Evolutionary conservation across 2,797 vertebrate genomes (phyloP).

Genomic region (Protonibea diacanthus): DNA sequence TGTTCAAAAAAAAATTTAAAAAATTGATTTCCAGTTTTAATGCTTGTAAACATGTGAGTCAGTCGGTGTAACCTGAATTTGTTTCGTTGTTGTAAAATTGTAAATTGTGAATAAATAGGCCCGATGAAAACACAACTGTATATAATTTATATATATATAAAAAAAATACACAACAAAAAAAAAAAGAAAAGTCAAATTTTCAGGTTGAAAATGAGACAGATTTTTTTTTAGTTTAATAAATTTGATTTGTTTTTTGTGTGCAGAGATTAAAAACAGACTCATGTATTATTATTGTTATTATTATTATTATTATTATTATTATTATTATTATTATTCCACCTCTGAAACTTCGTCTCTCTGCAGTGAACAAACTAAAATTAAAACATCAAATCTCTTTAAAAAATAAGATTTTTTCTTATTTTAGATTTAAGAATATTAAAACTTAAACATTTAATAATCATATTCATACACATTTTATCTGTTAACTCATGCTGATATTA

Average conservation of each 20-base stretch:
- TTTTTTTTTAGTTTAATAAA: constrained; percentile 84
- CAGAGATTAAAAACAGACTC: too few relatives aligned
- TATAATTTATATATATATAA: constrained; percentile 83
- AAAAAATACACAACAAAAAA: constrained; percentile 19
- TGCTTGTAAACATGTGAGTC: constrained; percentile 91
- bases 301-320: too few relatives aligned
- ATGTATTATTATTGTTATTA: too few relatives aligned
- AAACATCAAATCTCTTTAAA: too few relatives aligned
- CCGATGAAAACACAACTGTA: constrained; percentile 88
- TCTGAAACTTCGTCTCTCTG: too few relatives aligned
- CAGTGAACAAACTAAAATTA: too few relatives aligned
- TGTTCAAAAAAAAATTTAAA: constrained; percentile 78
- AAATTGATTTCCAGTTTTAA: constrained; percentile 82
- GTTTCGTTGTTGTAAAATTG: constrained; percentile 91
- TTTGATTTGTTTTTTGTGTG: constrained; percentile 31
- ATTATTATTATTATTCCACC: too few relatives aligned
- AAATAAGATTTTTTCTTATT: too few relatives aligned
- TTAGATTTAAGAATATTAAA: too few relatives aligned
- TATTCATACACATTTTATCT: too few relatives aligned
- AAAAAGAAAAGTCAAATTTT: constrained; percentile 64
- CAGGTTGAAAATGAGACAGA: constrained; percentile 78
- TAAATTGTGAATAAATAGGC: constrained; percentile 94
- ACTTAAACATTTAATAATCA: too few relatives aligned
- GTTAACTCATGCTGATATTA: too few relatives aligned
- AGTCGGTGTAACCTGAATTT: constrained; percentile 87